phyloP scores from a whole-genome alignment of 2,797 vertebrate species.

The Centroberyx gerrardi region DNA sequence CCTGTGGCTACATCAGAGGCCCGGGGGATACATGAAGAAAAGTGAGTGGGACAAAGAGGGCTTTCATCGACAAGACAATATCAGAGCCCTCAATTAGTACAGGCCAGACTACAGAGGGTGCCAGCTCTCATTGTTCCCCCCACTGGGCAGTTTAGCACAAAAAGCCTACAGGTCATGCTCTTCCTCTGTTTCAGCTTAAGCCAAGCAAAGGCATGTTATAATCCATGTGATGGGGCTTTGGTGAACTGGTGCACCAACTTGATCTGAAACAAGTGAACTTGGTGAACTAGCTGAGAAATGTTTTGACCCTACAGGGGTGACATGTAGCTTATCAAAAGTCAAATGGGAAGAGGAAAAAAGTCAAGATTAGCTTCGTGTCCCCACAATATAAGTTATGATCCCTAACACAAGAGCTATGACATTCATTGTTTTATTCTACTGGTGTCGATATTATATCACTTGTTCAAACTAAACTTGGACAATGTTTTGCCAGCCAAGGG shows the following conservation, averaged over 20 bases:
- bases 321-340: background rate
- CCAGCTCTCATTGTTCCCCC: constrained; percentile 72
- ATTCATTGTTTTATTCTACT: background rate
- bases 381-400: constrained; percentile 11
- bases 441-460: background rate
- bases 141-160: constrained; percentile 51
- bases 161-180: constrained; percentile 66
- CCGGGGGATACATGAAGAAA: constrained; percentile 81
- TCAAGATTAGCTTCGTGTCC: background rate
- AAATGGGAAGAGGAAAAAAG: background rate
- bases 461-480: constrained; percentile 22
- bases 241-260: constrained; percentile 55
- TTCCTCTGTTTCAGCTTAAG: constrained; percentile 73
- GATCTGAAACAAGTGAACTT: constrained; percentile 66
- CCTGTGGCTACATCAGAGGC: constrained; percentile 80
- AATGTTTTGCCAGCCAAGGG: background rate
- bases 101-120: constrained; percentile 82
- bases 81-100: constrained; percentile 87
- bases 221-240: constrained; percentile 78
- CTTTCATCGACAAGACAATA: constrained; percentile 90
- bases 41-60: constrained; percentile 85
- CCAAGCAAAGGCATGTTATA: constrained; percentile 77
- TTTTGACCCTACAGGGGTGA: background rate
- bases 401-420: background rate
- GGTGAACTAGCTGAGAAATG: constrained; percentile 53